Conservation (phyloP, 2,888 invertebrate species). For the Scrobipalpa atriplicella region DNA sequence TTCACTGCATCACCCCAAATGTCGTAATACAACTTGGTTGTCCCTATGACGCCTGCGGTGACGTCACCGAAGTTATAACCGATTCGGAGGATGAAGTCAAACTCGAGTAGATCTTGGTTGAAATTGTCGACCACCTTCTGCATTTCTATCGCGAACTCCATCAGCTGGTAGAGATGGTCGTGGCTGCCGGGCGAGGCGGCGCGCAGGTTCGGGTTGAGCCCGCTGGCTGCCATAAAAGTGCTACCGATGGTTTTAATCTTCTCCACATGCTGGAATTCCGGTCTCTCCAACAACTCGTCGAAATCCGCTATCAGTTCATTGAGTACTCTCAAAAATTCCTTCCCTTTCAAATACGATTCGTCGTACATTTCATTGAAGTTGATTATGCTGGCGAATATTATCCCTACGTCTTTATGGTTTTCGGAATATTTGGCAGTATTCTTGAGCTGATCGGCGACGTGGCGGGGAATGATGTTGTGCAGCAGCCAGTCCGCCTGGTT, state of each 20-base stretch:
- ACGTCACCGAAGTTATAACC: slow-evolving; percentile 98
- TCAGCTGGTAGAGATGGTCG: slow-evolving; percentile 92
- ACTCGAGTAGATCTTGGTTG: slow-evolving; percentile 94
- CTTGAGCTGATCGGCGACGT: slow-evolving; percentile 96
- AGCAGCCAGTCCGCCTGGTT: slow-evolving; percentile 98
- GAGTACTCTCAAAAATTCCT: slow-evolving; percentile 96
- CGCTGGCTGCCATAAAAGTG: slow-evolving; percentile 99
- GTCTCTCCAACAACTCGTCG: slow-evolving; percentile 93
- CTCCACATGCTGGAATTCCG: slow-evolving; percentile 93
- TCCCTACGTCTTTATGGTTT: slow-evolving; percentile 95
- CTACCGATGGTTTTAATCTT: slow-evolving; percentile 99
- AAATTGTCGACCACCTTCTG: slow-evolving; percentile 94
- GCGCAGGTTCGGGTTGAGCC: slow-evolving; percentile 92
- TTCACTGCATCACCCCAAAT: slow-evolving; percentile 99
- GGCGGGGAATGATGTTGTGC: slow-evolving; percentile 98
- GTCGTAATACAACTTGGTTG: slow-evolving; percentile 97
- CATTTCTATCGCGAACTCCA: slow-evolving; percentile 97
- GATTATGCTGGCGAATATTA: slow-evolving; percentile 97
- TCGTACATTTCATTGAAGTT: slow-evolving; percentile 99
- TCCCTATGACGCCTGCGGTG: slow-evolving; percentile 98
- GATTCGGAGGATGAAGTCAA: slow-evolving; percentile 92
- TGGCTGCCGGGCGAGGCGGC: slow-evolving; percentile 86
- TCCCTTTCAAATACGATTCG: slow-evolving; percentile 97
- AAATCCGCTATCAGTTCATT: slow-evolving; percentile 98
- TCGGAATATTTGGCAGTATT: slow-evolving; percentile 97